Percentiles rank a stretch among this genome's conserved stretches.
Evolutionary conservation across 2,113 vertebrate species (phyloP).

Genomic region (Symphodus melops): DNA sequence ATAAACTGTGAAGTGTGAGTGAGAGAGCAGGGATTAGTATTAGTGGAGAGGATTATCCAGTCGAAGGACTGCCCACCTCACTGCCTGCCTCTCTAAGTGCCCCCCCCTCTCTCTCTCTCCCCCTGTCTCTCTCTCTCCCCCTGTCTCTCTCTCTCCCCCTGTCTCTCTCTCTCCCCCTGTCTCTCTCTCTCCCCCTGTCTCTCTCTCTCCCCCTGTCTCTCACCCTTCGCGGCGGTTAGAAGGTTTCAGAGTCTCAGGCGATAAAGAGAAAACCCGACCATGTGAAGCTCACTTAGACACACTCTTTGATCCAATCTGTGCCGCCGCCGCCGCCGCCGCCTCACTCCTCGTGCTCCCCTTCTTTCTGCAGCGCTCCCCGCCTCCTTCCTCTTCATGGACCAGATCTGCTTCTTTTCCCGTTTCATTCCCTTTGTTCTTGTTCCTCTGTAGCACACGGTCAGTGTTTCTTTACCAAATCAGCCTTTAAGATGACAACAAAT

Average conservation of each 20-base stretch:
- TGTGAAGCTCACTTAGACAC: constrained; percentile 49
- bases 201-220: background rate
- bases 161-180: constrained; percentile 12
- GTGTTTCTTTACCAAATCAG: too few relatives aligned
- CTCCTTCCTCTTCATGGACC: background rate
- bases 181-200: constrained; percentile 3
- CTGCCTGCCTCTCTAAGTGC: constrained; percentile 26
- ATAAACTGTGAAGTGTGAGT: constrained; percentile 27
- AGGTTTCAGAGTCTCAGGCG: constrained; percentile 31
- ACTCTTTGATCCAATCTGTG: constrained; percentile 33
- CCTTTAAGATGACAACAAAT: too few relatives aligned
- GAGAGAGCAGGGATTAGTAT: constrained; percentile 67
- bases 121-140: background rate
- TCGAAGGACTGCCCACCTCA: constrained; percentile 46
- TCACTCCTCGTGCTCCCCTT: constrained; percentile 6
- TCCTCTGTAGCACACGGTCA: too few relatives aligned
- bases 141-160: background rate
- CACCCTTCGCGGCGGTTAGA: constrained; percentile 6
- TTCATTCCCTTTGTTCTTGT: too few relatives aligned
- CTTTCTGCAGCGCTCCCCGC: background rate
- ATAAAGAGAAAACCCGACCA: constrained; percentile 48
- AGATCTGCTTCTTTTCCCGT: too few relatives aligned
- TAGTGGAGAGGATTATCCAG: constrained; percentile 72
- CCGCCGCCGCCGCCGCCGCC: constrained; percentile 35
- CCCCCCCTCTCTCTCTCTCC: background rate